Base-by-base conservation (phyloP, 2,797 vertebrate species). In the Mallotus villosus region DNA sequence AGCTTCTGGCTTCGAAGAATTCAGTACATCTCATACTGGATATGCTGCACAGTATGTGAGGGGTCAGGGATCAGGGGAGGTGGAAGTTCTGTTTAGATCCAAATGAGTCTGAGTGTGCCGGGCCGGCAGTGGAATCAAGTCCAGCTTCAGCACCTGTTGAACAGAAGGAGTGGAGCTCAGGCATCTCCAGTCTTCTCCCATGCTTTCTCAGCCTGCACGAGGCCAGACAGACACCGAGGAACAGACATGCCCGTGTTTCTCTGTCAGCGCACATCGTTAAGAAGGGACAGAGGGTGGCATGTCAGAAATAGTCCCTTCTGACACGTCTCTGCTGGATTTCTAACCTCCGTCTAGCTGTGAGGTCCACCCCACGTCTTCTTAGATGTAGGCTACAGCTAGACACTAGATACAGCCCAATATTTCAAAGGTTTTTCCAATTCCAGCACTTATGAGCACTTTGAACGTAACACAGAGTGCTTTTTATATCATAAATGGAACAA, bases 91-190 rank as follows among this genome's bases (percentile, higher is more conserved):
- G 53, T 29, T 37, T 32, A 68, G 70, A 32, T 27, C 29, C 1
- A 53, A 24, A 1, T 9, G 22, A 66, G 53, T 21, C 5, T 55
- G 19, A 17, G 14, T n/a, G 3, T 55, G 53, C 17, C 17, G 5
- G 17, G 53, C 17, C 17, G 5, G 17, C 3, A 21, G 17, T 55
- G 53, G 17, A 17, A 17, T 55, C 51, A 67, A 8, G 34, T 49
- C 21, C 21, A 17, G 32, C 63, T 60, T 5, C 7, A 27, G 55
- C 72, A 68, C 64, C 65, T 68, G 72, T 24, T 61, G 25, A 22
- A 19, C 49, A 25, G 46, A 17, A 49, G 49, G 46, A 53, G 41
- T 19, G 60, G 32, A 68, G 37, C 4, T 73, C 55, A 68, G n/a
- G 16, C 21, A 51, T 5, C 7, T 37, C 21, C 57, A 34, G 16